Evolutionary conservation across 2,888 invertebrate genomes (phyloP).

Genomic region (Sepioteuthis lessoniana): DNA sequence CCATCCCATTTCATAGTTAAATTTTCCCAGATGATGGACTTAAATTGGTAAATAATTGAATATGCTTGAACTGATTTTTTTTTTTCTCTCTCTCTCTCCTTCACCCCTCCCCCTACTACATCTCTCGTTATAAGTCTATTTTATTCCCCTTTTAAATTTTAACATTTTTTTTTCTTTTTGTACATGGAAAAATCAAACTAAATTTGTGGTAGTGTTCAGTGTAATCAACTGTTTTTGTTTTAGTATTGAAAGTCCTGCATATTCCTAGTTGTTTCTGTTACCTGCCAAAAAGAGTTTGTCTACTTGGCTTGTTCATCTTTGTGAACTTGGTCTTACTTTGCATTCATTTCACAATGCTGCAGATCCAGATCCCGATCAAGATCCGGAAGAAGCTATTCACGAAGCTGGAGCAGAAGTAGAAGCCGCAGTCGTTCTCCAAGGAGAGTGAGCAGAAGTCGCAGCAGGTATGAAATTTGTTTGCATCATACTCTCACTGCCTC

Average conservation of each 20-base stretch:
- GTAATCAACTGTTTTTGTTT: neutral
- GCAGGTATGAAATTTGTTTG: neutral
- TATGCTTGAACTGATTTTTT: too few relatives aligned
- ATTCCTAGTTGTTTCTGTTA: neutral
- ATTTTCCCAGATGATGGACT: too few relatives aligned
- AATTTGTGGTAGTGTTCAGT: neutral
- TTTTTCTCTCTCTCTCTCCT: too few relatives aligned
- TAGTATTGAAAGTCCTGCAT: neutral
- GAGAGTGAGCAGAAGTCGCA: constrained; percentile 51
- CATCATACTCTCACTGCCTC: neutral
- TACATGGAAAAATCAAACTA: neutral
- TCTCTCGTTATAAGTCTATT: too few relatives aligned
- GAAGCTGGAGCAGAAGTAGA: constrained; percentile 60
- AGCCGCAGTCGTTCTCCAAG: constrained; percentile 52
- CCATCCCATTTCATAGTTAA: too few relatives aligned
- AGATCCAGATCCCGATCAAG: constrained; percentile 56
- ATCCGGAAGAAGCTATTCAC: constrained; percentile 59
- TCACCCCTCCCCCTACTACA: too few relatives aligned
- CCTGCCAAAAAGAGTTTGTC: neutral
- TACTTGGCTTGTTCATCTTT: neutral
- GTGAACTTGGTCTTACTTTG: neutral
- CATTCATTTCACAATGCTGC: neutral
- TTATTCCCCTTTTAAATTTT: neutral
- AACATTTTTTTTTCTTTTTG: neutral
- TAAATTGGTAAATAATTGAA: too few relatives aligned